Evolutionary conservation across 2,888 invertebrate genomes (phyloP), one percentile per base, ranked within the genome.

Genomic region (Hypselothyrea guttata): DNA sequence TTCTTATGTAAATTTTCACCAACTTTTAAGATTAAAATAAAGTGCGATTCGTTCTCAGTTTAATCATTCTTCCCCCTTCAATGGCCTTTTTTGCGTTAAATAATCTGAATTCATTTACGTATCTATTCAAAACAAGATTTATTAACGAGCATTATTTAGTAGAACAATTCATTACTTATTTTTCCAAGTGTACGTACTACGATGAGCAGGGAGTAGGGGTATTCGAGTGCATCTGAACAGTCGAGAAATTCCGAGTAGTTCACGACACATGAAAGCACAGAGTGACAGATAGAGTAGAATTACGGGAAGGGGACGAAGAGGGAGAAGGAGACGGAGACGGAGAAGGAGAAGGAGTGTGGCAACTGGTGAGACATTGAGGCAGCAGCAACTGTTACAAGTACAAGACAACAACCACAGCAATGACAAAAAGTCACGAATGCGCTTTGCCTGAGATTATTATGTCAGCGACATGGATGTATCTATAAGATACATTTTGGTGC

Each of bases 401-500:
- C 37, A 33, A 4, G 11, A 44, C n/a, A 52, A 30, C 40, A 56
- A 12, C 51, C 63, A 11, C 15, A 45, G 7, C 53, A 56, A 9
- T 41, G 48, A 35, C 37, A 53, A 31, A 38, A 27, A 9, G 28
- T 34, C 38, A 48, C 48, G 40, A n/a, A 46, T 59, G 46, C 42
- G 38, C 15, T 37, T 3, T 42, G 46, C 41, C 11, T 22, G 46
- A 68, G 69, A 79, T 73, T 73, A 70, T 77, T 75, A 70, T 85
- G 76, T 83, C 85, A 81, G 75, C 53, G 49, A 64, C 46, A 55
- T 66, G 66, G 74, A 71, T 77, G 66, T 77, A 71, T 77, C 75
- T 63, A 71, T 59, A 67, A 78, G 78, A 82, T 84, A 75, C 76
- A 61, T 75, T 71, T 75, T 71, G 62, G 56, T 71, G 64, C 75